Evolutionary conservation across 2,113 vertebrate genomes (phyloP).

Genomic region (Thomomys bottae): DNA sequence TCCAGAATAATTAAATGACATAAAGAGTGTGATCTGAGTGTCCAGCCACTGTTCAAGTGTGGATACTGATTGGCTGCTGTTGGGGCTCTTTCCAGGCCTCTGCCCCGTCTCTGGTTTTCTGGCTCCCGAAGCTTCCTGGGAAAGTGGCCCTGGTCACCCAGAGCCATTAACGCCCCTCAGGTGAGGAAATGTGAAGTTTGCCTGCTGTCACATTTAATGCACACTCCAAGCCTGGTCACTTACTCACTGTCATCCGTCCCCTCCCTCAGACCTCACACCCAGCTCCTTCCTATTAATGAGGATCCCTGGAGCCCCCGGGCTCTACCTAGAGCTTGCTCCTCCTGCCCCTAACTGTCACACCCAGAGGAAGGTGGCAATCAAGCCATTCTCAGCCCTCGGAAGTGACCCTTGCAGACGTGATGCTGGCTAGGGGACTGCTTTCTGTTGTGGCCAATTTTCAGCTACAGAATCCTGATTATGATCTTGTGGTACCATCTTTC

Average conservation of each 20-base stretch:
- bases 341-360: constrained; percentile 21
- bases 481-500: neutral
- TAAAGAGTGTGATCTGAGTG: neutral
- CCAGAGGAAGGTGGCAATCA: neutral
- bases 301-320: neutral
- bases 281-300: constrained; percentile 31
- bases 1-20: neutral
- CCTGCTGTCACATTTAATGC: constrained; percentile 10
- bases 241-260: neutral
- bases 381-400: neutral
- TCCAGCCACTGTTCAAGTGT: too few relatives aligned
- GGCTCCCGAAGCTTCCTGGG: neutral
- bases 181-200: neutral
- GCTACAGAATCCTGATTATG: neutral
- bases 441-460: neutral
- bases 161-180: neutral
- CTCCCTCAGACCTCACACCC: neutral
- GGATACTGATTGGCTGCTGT: neutral
- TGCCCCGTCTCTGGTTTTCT: neutral
- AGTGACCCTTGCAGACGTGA: neutral
- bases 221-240: neutral
- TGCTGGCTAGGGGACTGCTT: neutral
- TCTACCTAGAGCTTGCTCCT: neutral
- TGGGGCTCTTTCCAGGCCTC: neutral
- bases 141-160: neutral